Base-by-base conservation (phyloP, 2,797 vertebrate genomes). In the Smutsia gigantea region DNA sequence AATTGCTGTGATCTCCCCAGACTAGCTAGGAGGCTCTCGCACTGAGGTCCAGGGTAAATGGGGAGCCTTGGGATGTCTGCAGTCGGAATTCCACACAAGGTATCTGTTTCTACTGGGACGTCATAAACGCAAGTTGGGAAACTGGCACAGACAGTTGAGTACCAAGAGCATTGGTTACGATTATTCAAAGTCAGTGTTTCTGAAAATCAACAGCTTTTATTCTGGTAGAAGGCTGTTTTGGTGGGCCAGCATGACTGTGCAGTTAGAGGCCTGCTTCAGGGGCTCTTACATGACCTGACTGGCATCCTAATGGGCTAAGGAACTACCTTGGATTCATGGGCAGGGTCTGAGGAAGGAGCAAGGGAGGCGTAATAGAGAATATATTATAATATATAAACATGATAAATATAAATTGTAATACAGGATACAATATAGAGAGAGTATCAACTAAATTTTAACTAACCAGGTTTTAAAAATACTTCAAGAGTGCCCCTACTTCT, bases 91-190 rank as follows among this genome's bases (percentile, higher is more conserved):
- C 13, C 3, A 21, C 2, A 2, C 1, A 49, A 17, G 42, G 3
- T 0, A 4, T 2, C 1, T 0, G 0, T 17, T 29, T 19, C 18
- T 34, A 0, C 0, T 0, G 4, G 51, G 85, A 69, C 31, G 2
- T 5, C 8, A 4, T 0, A 6, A 3, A 31, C 0, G 2, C 49
- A 0, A 0, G 1, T 1, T 39, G 29, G 31, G 57, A 21, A 14
- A 1, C 3, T 1, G 72, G 51, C 14, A 0, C 10, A 1, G 66
- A 42, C 5, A 1, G 42, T 0, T 6, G 68, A 15, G 21, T 1
- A 2, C 85, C 4, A 12, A 27, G 68, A 11, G 46, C 31, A 1
- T 12, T 11, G 27, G 69, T 1, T 25, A 17, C 11, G 59, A 4
- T 25, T 2, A 4, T n/a, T 1, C 4, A 27, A 8, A 37, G 27